These are phyloP conservation scores for Glyphotaelius pellucidus DNA, from an alignment of 2,888 invertebrate genomes.

Conservation along the genomic window DNA sequence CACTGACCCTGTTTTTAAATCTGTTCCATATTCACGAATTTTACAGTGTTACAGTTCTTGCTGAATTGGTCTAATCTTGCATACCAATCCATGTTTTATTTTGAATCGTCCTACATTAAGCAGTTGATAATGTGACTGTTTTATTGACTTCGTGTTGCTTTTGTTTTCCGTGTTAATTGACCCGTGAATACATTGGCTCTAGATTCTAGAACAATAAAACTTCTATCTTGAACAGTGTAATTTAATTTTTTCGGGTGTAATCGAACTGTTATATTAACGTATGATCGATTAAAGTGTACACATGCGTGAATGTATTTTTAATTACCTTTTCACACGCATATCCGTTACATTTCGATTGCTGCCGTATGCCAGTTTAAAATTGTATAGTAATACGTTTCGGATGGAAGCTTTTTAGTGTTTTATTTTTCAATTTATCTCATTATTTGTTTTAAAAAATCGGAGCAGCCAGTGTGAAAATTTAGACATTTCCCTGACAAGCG, in stretches of 20 bases:
- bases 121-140: background rate
- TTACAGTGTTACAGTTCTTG: background rate
- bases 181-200: background rate
- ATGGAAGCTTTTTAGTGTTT: background rate
- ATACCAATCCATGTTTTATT: background rate
- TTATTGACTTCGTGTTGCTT: background rate
- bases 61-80: background rate
- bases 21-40: background rate
- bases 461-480: background rate
- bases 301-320: background rate
- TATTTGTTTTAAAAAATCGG: background rate
- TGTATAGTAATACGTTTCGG: background rate
- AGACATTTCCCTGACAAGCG: background rate
- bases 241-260: background rate
- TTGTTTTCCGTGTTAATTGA: background rate
- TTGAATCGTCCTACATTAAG: background rate
- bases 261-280: background rate
- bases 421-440: background rate
- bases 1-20: background rate
- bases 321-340: background rate
- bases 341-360: background rate
- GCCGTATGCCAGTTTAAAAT: background rate
- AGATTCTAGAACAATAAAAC: background rate
- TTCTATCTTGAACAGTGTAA: background rate
- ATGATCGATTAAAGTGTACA: background rate